phyloP scores from a whole-genome alignment of 2,797 vertebrate species.

The Sorex maritimensis region DNA sequence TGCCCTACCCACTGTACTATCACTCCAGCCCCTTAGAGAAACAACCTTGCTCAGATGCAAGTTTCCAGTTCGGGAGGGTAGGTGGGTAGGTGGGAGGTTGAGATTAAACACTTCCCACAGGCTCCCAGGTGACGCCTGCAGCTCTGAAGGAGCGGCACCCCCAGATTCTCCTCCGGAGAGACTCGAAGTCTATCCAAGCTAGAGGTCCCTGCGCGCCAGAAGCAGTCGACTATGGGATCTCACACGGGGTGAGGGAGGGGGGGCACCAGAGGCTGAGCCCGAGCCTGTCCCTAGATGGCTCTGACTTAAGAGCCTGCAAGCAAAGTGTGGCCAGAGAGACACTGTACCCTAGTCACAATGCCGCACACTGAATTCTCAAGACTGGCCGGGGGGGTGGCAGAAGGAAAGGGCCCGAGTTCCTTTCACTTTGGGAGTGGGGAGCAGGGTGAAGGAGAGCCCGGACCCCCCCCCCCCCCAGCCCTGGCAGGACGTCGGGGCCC shows the following conservation, averaged over 20 bases:
- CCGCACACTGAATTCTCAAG: conserved; percentile 52
- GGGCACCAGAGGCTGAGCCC: conserved; percentile 2
- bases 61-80: neutral
- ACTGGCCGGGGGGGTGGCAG: neutral
- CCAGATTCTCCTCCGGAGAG: conserved; percentile 33
- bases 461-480: conserved; percentile 19
- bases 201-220: conserved; percentile 13
- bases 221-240: conserved; percentile 56
- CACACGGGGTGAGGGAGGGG: neutral
- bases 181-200: conserved; percentile 37
- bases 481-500: conserved; percentile 66
- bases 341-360: conserved; percentile 16
- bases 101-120: conserved; percentile 27
- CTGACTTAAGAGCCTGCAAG: conserved; percentile 59
- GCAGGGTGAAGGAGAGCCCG: neutral
- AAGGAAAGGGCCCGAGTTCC: conserved; percentile 40
- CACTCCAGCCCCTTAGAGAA: neutral
- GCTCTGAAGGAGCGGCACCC: neutral
- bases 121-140: neutral
- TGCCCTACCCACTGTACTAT: too few species aligned
- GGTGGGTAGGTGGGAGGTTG: neutral
- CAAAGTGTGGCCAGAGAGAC: conserved; percentile 42
- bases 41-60: conserved; percentile 15
- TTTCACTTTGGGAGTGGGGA: conserved; percentile 8
- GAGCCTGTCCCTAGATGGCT: conserved; percentile 65